Base-by-base conservation (phyloP, 2,888 invertebrate species). In the Eupithecia vulgata region DNA sequence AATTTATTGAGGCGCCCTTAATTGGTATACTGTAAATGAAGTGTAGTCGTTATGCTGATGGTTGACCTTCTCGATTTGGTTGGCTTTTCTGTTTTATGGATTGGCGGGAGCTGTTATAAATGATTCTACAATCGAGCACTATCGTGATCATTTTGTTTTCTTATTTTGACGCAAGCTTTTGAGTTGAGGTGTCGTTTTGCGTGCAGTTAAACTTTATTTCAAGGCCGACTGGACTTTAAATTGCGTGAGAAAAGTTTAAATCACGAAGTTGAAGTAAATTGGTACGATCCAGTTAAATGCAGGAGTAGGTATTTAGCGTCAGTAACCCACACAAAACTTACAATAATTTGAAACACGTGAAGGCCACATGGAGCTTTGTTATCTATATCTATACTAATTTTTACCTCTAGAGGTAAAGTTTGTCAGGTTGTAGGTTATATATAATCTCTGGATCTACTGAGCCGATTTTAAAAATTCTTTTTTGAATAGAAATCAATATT, bases 1-100 rank as follows among this genome's bases (percentile, higher is more conserved):
- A 87, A 90, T 87, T 90, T 90, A 91, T 89, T 86, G 87, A 88
- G 84, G 86, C 86, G 87, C 83, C 86, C 87, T 86, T 93, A 92
- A 93, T 93, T 93, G 91, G 90, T 88, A n/a, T n/a, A 81, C 82
- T 81, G 80, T 82, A 88, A 89, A 88, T 88, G 82, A 86, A 86
- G 84, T 84, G 85, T 77, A 75, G 81, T 85, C 83, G 84, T 86
- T 85, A 84, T 87, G 83, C 83, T 82, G 81, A 85, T 81, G 80
- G 80, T 82, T 87, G 88, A 89, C 88, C 89, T 89, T 91, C 88
- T 80, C 81, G 74, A 79, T 78, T 81, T 71, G 71, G 80, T 73
- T 80, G 78, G 68, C 78, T 81, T 81, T 71, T 52, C 75, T 75
- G 80, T 83, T 57, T 52, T 78, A 79, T 81, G 75, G 76, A 81